Evolutionary conservation across 2,888 invertebrate genomes (phyloP).

Genomic region (Cryptophagus acutangulus): DNA sequence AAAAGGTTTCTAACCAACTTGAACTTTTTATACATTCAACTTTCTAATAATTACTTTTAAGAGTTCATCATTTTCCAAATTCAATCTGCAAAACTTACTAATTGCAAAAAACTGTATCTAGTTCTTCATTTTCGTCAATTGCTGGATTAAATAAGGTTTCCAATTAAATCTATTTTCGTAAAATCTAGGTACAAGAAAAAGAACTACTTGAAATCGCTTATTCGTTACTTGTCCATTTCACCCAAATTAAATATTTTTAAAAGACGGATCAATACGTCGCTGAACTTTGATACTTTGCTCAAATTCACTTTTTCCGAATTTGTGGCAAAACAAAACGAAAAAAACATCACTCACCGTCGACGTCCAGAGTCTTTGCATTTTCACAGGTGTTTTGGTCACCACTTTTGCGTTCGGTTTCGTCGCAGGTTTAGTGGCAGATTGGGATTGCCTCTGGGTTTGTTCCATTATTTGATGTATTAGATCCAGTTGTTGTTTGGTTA

Average conservation of each 20-base stretch:
- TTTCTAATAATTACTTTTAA: too few relatives aligned
- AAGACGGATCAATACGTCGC: too few relatives aligned
- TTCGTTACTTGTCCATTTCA: too few relatives aligned
- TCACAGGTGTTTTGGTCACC: conserved; percentile 34
- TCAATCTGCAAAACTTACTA: conserved; percentile 1
- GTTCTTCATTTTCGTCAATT: too few relatives aligned
- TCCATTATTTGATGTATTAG: conserved; percentile 74
- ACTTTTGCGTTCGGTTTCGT: conserved; percentile 28
- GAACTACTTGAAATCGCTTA: neutral
- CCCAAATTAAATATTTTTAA: too few relatives aligned
- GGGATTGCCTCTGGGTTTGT: conserved; percentile 59
- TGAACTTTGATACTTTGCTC: too few relatives aligned
- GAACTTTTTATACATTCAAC: too few relatives aligned
- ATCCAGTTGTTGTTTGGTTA: conserved; percentile 69
- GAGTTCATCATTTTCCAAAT: too few relatives aligned
- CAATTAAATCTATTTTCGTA: neutral
- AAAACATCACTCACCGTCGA: conserved; percentile 43
- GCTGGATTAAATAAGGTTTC: too few relatives aligned
- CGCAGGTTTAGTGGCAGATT: conserved; percentile 43
- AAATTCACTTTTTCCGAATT: too few relatives aligned
- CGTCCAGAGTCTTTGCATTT: conserved; percentile 36
- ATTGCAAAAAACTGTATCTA: too few relatives aligned
- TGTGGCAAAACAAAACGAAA: too few relatives aligned
- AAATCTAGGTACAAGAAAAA: neutral
- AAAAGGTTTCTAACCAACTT: neutral